Conservation (phyloP, 1,140 invertebrate species). For the Procambarus clarkii region DNA sequence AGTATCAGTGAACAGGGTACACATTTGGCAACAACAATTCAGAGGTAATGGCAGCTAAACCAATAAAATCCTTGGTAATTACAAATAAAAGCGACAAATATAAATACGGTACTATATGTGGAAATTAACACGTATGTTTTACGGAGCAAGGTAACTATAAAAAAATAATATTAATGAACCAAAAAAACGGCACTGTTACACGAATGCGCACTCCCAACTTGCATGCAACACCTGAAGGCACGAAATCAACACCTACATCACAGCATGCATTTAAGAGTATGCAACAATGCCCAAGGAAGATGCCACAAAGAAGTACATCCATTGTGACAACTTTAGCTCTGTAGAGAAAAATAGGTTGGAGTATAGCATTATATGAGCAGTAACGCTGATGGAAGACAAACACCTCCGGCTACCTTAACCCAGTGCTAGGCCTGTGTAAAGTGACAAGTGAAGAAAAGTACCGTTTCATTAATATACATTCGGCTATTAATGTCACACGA, state of each 20-base stretch:
- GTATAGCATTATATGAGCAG: not conserved
- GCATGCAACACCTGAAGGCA: not conserved
- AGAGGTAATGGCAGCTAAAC: not conserved
- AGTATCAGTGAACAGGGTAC: not conserved
- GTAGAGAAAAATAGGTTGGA: not conserved
- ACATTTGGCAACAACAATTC: not conserved
- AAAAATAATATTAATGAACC: not conserved
- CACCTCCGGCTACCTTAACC: not conserved
- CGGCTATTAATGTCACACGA: not conserved
- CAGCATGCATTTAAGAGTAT: not conserved
- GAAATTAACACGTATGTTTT: not conserved
- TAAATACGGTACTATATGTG: not conserved
- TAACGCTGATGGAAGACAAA: not conserved
- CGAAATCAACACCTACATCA: not conserved
- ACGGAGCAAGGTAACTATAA: not conserved
- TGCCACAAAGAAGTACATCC: not conserved
- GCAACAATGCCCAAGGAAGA: not conserved
- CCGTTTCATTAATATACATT: not conserved
- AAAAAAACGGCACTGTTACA: not conserved
- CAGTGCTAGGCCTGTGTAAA: conserved; percentile 13
- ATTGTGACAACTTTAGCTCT: not conserved
- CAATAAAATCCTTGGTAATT: not conserved
- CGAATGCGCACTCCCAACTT: not conserved
- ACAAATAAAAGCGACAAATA: not conserved
- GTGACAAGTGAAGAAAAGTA: not conserved